Evolutionary conservation across 2,113 vertebrate genomes (phyloP).

Genomic region (Pituophis catenifer): DNA sequence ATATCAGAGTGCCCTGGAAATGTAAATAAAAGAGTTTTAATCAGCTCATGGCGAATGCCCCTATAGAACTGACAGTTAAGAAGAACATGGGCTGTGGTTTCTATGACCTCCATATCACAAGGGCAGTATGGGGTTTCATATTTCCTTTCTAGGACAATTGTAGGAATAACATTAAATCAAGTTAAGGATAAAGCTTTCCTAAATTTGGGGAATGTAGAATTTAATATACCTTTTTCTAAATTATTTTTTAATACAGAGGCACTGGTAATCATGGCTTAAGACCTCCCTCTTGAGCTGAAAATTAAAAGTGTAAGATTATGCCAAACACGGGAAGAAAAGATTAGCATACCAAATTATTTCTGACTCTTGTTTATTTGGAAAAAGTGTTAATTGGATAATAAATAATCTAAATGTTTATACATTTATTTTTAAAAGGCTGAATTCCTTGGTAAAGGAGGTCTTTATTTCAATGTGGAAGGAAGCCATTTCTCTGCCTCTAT

Average conservation of each 20-base stretch:
- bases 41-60: not conserved
- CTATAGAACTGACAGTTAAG: not conserved
- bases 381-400: constrained; percentile 11
- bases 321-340: constrained; percentile 6
- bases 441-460: constrained; percentile 22
- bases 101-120: not conserved
- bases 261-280: constrained; percentile 1
- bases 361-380: constrained; percentile 8
- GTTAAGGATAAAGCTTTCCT: not conserved
- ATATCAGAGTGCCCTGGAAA: not conserved
- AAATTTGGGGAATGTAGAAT: not conserved
- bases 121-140: not conserved
- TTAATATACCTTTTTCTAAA: not conserved
- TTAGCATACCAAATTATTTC: constrained; percentile 15
- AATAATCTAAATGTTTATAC: constrained; percentile 7
- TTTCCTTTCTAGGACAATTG: not conserved
- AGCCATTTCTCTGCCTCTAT: not conserved
- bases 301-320: constrained; percentile 14
- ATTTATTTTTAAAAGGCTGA: constrained; percentile 3
- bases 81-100: not conserved
- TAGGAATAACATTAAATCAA: not conserved
- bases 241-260: not conserved
- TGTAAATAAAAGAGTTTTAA: not conserved
- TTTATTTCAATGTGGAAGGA: constrained; percentile 20
- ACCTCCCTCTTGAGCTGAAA: constrained; percentile 8